These are phyloP conservation scores for Castor canadensis DNA, from an alignment of 2,113 vertebrate species.

Conservation along the genomic window DNA sequence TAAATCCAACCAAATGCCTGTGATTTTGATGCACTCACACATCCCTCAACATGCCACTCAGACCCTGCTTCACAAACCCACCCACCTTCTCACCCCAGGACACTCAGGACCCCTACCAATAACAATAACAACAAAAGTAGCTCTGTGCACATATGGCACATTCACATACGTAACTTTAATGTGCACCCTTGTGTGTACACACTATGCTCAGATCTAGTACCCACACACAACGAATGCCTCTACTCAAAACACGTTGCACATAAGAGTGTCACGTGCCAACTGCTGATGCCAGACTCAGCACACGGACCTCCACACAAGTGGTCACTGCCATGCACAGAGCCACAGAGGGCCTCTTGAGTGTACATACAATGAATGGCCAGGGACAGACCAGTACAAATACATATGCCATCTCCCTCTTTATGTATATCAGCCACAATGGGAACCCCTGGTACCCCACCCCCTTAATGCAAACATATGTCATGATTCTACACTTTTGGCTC, in stretches of 20 bases:
- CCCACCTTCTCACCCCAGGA: not conserved
- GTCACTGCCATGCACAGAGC: not conserved
- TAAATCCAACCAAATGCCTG: not conserved
- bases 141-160: not conserved
- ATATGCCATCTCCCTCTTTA: not conserved
- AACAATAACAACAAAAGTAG: not conserved
- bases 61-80: not conserved
- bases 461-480: not conserved
- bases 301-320: not conserved
- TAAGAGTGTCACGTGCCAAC: not conserved
- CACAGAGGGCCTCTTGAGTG: not conserved
- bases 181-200: not conserved
- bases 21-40: not conserved
- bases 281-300: not conserved
- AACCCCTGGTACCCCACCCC: not conserved
- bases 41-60: not conserved
- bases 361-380: not conserved
- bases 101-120: not conserved
- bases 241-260: not conserved
- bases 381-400: not conserved
- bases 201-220: not conserved
- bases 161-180: not conserved
- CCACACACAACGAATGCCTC: not conserved
- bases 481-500: not conserved
- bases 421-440: not conserved